These are phyloP conservation scores for Heliconius nattereri DNA, from an alignment of 1,140 invertebrate genomes.

Conservation along the genomic window DNA sequence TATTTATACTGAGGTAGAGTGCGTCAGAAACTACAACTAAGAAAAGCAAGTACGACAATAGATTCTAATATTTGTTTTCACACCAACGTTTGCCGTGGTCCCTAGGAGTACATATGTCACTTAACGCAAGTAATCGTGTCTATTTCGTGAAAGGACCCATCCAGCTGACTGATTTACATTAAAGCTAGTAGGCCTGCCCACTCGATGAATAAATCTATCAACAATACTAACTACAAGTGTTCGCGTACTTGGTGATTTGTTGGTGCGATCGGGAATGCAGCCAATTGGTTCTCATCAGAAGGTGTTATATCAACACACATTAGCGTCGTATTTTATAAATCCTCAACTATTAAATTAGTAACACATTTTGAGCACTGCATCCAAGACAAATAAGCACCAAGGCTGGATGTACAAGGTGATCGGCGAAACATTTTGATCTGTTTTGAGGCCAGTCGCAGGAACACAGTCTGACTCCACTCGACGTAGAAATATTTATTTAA, in stretches of 20 bases:
- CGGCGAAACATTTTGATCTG: conserved; percentile 32
- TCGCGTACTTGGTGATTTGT: conserved; percentile 50
- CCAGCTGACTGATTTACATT: conserved; percentile 54
- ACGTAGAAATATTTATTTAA: too few species aligned
- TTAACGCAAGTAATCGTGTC: conserved; percentile 18
- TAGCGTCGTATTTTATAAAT: conserved; percentile 51
- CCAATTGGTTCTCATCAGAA: conserved; percentile 62
- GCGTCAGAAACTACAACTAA: conserved; percentile 1
- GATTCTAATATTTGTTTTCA: conserved; percentile 4
- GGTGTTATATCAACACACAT: conserved; percentile 49
- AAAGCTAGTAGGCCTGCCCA: conserved; percentile 51
- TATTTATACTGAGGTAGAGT: conserved; percentile 7
- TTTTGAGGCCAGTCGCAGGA: not conserved
- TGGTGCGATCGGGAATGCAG: conserved; percentile 51
- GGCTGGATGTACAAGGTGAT: conserved; percentile 36
- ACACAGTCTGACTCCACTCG: too few species aligned
- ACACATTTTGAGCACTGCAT: conserved; percentile 42
- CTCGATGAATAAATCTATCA: conserved; percentile 64
- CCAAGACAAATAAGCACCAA: conserved; percentile 55
- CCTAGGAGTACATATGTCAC: conserved; percentile 17
- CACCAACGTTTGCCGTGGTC: not conserved
- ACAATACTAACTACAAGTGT: conserved; percentile 40
- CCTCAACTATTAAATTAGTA: conserved; percentile 47
- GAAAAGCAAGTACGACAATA: not conserved
- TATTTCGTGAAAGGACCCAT: conserved; percentile 26